Percentiles rank a stretch among this genome's conserved stretches.
Evolutionary conservation across 1,140 invertebrate genomes (phyloP).

Genomic region (Planococcus citri): DNA sequence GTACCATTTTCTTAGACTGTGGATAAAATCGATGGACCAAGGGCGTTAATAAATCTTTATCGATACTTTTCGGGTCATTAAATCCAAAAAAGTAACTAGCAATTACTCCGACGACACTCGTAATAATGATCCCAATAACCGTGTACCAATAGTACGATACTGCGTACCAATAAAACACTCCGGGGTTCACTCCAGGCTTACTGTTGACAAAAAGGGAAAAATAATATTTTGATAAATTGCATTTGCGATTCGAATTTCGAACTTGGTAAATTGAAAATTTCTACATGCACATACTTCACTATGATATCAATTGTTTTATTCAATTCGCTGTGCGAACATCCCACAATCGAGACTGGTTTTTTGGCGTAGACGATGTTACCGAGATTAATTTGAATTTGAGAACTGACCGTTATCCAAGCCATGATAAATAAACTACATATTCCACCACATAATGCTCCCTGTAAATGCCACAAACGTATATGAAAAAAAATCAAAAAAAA

Average conservation of each 20-base stretch:
- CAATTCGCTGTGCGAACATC: constrained; percentile 23
- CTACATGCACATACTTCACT: neutral
- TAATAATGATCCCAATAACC: constrained; percentile 49
- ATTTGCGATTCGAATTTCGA: too few species aligned
- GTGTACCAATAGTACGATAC: constrained; percentile 56
- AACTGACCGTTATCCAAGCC: constrained; percentile 72
- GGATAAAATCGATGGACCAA: neutral
- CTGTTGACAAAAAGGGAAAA: neutral
- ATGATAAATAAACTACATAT: constrained; percentile 50
- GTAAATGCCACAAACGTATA: constrained; percentile 18
- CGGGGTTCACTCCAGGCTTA: neutral
- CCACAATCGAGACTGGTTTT: constrained; percentile 26
- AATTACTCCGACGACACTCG: constrained; percentile 50
- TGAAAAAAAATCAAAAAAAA: neutral
- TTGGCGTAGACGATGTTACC: constrained; percentile 41
- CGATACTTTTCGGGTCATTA: constrained; percentile 31
- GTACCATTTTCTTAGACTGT: neutral
- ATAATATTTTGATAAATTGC: too few species aligned
- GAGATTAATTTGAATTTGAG: constrained; percentile 55
- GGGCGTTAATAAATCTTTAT: constrained; percentile 21
- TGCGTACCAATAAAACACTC: constrained; percentile 37
- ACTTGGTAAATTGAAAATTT: neutral
- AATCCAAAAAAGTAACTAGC: constrained; percentile 37
- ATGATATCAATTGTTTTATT: neutral
- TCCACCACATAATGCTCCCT: constrained; percentile 66